phyloP scores from a whole-genome alignment of 1,140 invertebrate species.

The Teleogryllus occipitalis region DNA sequence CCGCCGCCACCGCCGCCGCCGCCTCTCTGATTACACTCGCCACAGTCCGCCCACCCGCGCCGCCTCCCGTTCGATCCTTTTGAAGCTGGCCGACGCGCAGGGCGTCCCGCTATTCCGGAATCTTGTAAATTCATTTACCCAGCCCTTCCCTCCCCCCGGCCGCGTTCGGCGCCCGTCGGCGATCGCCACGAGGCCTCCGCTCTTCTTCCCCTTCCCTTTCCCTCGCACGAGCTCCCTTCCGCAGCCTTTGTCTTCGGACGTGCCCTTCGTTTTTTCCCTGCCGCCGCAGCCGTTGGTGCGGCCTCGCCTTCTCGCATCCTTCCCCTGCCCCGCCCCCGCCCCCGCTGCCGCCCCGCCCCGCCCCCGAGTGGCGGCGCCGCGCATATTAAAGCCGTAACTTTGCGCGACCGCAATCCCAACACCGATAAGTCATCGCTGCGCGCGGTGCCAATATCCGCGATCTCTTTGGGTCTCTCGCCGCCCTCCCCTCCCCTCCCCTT shows the following conservation, averaged over 20 bases:
- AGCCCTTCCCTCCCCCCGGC: neutral
- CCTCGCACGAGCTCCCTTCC: neutral
- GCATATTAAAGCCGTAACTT: neutral
- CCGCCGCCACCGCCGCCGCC: too few relatives aligned
- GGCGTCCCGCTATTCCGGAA: neutral
- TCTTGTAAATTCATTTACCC: neutral
- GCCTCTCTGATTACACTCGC: neutral
- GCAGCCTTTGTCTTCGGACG: neutral
- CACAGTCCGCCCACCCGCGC: neutral
- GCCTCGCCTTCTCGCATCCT: too few relatives aligned
- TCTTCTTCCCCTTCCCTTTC: neutral
- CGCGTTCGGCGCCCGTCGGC: too few relatives aligned
- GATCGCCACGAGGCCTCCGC: too few relatives aligned
- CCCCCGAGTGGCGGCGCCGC: too few relatives aligned
- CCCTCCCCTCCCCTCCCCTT: neutral
- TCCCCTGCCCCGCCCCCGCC: too few relatives aligned
- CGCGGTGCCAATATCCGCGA: neutral
- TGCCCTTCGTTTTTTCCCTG: neutral
- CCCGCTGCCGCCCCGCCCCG: too few relatives aligned
- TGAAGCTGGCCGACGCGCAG: neutral
- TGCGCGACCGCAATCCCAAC: neutral
- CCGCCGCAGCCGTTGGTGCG: too few relatives aligned
- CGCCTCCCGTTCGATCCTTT: neutral
- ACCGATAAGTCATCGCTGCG: neutral
- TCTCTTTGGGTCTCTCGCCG: neutral